These are phyloP conservation scores for Sardinella longiceps DNA, from an alignment of 2,797 vertebrate genomes.

Conservation along the genomic window DNA sequence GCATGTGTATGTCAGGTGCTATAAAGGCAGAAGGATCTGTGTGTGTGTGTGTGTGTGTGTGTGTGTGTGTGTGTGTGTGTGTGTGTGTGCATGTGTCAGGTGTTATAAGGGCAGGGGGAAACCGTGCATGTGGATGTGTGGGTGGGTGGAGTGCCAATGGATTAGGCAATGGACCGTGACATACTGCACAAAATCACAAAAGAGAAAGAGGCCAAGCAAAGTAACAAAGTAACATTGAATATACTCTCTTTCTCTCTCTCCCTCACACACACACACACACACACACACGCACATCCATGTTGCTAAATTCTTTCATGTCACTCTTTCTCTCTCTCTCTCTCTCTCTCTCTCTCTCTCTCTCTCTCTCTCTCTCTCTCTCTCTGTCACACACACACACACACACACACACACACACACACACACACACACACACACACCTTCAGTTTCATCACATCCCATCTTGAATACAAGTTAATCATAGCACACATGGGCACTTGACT, in stretches of 20 bases:
- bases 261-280: no score
- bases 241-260: background rate
- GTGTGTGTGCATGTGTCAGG: background rate
- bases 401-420: conserved; percentile 14
- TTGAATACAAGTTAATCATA: background rate
- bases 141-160: conserved; percentile 33
- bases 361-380: no score
- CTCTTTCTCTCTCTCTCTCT: no score
- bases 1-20: no score
- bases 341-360: no score
- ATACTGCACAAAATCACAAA: conserved; percentile 39
- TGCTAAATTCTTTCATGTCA: no score
- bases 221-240: no score
- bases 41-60: background rate
- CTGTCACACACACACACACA: background rate
- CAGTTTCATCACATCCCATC: background rate
- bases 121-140: conserved; percentile 24
- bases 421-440: background rate
- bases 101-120: no score
- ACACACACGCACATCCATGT: no score
- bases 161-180: conserved; percentile 45
- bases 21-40: background rate
- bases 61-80: no score
- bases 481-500: background rate
- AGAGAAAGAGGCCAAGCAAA: background rate